Evolutionary conservation across 2,888 invertebrate genomes (phyloP), one percentile per base, ranked within the genome.

Genomic region (Aleiodes alternator): DNA sequence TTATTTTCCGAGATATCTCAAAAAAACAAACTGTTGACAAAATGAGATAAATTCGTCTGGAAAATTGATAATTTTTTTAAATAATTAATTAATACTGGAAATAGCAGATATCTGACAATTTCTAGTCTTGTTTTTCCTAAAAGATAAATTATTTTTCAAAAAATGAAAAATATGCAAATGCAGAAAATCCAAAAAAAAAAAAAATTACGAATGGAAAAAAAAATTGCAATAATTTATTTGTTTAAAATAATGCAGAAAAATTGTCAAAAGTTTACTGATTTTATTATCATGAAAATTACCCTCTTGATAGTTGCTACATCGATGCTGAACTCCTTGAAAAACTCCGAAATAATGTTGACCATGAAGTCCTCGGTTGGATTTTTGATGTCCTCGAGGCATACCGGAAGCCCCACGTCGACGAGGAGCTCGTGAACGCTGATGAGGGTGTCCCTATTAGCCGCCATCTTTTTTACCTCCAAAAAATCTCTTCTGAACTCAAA

Each of bases 291-390:
- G 43, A 48, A 9, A 38, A 66, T 78, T 74, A 84, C 84, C 78
- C 80, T 82, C 12, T 78, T 73, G 38, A 87, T 81, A 16, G 72
- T 4, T 5, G 29, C 69, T 0, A 81, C 69, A 75, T 86, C 80
- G 0, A 86, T 83, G 3, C 68, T 4, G 55, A 83, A 84, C 56
- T 23, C 73, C 34, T 68, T 75, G 8, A 86, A 77, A 69, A 86
- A 85, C 43, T 78, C 77, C 9, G 73, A 78, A 4, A 84, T 69
- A 11, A 86, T 71, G n/a, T 81, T 79, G 0, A 85, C 38, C 50
- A 86, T 74, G 57, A 80, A 86, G 0, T 84, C 81, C 55, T 84
- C 79, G 0, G 82, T 84, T 6, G 87, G 86, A 79, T 83, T 85
- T 73, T 81, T 81, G 6, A 86, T 64, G 53, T 83, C 82, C 12